Conservation (phyloP, 2,888 invertebrate species). For the Argyresthia goedartella region DNA sequence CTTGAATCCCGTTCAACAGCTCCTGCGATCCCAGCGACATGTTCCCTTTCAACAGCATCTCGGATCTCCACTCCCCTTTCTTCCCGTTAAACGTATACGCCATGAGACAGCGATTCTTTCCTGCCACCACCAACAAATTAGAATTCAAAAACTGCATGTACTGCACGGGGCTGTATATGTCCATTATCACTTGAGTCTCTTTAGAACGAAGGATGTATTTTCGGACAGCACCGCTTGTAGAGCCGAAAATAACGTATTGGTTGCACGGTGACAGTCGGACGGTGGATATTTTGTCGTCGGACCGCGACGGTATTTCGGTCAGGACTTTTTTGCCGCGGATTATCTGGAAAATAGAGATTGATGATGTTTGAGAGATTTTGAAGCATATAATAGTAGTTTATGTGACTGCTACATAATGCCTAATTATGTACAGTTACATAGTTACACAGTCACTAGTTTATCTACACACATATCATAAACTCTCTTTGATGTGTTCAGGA, state of each 20-base stretch:
- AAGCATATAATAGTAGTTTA: too few species aligned
- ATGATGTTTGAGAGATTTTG: too few species aligned
- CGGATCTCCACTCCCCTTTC: constrained; percentile 38
- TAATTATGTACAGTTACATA: too few species aligned
- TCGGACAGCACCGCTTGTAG: constrained; percentile 49
- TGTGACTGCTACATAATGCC: too few species aligned
- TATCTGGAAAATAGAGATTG: constrained; percentile 27
- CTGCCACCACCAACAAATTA: constrained; percentile 45
- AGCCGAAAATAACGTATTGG: constrained; percentile 59
- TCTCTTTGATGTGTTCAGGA: too few species aligned
- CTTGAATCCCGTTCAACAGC: constrained; percentile 52
- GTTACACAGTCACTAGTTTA: too few species aligned
- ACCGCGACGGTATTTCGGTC: constrained; percentile 47
- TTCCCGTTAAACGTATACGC: constrained; percentile 28
- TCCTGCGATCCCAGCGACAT: constrained; percentile 57
- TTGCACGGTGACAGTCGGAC: constrained; percentile 64
- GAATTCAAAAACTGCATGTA: constrained; percentile 48
- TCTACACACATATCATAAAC: too few species aligned
- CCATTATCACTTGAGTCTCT: constrained; percentile 38
- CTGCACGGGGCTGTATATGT: constrained; percentile 46
- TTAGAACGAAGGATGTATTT: constrained; percentile 49
- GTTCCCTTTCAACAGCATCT: constrained; percentile 51
- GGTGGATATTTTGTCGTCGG: constrained; percentile 50
- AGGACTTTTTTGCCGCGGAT: constrained; percentile 54
- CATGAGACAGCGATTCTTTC: constrained; percentile 52